These are phyloP conservation scores for Sisor rabdophorus DNA, from an alignment of 2,113 vertebrate genomes.

Conservation along the genomic window DNA sequence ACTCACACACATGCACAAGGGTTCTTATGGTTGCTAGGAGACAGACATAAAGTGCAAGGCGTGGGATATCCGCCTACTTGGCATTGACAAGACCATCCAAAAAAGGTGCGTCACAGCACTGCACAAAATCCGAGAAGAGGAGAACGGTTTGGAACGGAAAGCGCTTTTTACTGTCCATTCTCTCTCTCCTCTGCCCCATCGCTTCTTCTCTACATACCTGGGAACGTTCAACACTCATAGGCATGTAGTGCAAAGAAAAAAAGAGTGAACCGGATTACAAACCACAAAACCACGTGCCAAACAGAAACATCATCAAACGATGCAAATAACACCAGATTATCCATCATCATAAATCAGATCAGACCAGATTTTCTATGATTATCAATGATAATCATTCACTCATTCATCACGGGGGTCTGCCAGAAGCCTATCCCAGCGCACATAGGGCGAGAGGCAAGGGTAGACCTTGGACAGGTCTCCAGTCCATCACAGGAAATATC, in stretches of 20 bases:
- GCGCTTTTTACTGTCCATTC: not conserved
- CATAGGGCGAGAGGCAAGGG: too few species aligned
- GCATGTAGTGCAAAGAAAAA: not conserved
- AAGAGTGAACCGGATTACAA: too few species aligned
- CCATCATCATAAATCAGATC: too few species aligned
- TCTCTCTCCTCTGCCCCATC: not conserved
- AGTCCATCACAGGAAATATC: too few species aligned
- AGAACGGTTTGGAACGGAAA: not conserved
- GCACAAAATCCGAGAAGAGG: conserved; percentile 28
- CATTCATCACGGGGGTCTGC: too few species aligned
- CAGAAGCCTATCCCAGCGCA: too few species aligned
- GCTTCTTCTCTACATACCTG: not conserved
- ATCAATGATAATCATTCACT: too few species aligned
- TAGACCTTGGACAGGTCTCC: too few species aligned
- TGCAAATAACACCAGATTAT: too few species aligned
- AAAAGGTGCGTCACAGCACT: conserved; percentile 57
- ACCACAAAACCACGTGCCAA: too few species aligned
- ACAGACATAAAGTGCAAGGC: conserved; percentile 60
- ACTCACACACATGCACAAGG: conserved; percentile 22
- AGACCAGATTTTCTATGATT: too few species aligned
- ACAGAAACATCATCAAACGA: too few species aligned
- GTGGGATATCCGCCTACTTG: conserved; percentile 63
- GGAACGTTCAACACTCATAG: not conserved
- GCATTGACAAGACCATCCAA: conserved; percentile 60
- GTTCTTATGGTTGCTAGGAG: conserved; percentile 66